A percentile compares a stretch with the other conserved stretches of the same genome.
Evolutionary conservation across 2,113 vertebrate species (phyloP).

Genomic region (Trematomus loennbergii): DNA sequence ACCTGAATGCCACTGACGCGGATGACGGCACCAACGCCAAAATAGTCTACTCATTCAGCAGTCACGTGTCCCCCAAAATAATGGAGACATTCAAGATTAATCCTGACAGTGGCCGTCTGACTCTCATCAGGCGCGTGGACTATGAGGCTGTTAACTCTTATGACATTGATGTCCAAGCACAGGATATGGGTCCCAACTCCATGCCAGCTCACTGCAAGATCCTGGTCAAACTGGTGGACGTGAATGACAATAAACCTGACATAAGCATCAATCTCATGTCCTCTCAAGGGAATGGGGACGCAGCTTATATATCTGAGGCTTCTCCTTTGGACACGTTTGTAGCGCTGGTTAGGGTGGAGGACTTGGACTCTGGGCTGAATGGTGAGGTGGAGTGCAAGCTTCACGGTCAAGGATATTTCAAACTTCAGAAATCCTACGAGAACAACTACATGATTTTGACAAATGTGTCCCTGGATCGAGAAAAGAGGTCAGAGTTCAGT

Average conservation of each 20-base stretch:
- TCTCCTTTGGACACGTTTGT: conserved; percentile 93
- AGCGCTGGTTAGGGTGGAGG: conserved; percentile 94
- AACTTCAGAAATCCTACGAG: conserved; percentile 94
- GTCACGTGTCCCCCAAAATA: conserved; percentile 94
- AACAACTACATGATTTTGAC: conserved; percentile 98
- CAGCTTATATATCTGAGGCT: conserved; percentile 92
- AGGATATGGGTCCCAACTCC: conserved; percentile 96
- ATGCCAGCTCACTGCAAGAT: conserved; percentile 98
- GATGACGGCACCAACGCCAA: conserved; percentile 97
- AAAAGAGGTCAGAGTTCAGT: conserved; percentile 95
- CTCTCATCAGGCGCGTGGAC: conserved; percentile 92
- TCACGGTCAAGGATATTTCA: conserved; percentile 93
- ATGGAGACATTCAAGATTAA: conserved; percentile 95
- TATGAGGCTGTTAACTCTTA: conserved; percentile 91
- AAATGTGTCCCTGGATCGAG: conserved; percentile 93
- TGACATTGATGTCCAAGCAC: conserved; percentile 96
- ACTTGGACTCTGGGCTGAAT: conserved; percentile 92
- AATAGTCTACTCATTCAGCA: conserved; percentile 95
- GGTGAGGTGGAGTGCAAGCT: conserved; percentile 93
- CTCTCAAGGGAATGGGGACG: conserved; percentile 91
- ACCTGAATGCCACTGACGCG: conserved; percentile 96
- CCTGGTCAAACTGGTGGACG: conserved; percentile 92
- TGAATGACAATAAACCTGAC: conserved; percentile 98
- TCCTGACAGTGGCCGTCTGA: conserved; percentile 91
- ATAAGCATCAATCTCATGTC: conserved; percentile 95